phyloP scores from a whole-genome alignment of 2,113 vertebrate species.

The Tonatia bakeri region DNA sequence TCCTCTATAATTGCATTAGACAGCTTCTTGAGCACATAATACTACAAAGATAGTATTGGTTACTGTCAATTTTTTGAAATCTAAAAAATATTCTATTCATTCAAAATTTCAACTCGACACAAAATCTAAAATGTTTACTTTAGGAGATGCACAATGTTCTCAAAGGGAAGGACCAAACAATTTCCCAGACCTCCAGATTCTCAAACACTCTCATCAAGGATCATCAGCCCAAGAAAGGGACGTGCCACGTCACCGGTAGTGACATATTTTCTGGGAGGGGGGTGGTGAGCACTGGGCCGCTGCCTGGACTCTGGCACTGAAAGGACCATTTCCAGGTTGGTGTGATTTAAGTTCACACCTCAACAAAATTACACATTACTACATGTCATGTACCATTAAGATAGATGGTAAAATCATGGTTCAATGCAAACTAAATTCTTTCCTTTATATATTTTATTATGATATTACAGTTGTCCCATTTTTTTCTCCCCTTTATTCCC shows the following conservation, averaged over 20 bases:
- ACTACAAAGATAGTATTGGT: background rate
- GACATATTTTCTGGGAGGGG: background rate
- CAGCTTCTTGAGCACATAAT: background rate
- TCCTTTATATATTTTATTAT: too few species aligned
- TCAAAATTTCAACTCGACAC: background rate
- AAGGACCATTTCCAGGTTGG: background rate
- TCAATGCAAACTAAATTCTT: background rate
- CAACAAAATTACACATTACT: background rate
- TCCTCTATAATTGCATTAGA: slow-evolving; percentile 7
- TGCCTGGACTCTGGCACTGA: background rate
- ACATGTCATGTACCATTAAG: background rate
- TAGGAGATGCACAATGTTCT: background rate
- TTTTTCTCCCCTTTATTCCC: too few species aligned
- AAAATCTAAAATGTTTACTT: background rate
- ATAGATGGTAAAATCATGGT: background rate
- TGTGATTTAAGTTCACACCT: background rate
- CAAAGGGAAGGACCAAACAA: background rate
- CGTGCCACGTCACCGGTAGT: background rate
- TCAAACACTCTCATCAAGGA: background rate
- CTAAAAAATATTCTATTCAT: background rate
- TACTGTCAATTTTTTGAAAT: slow-evolving; percentile 30
- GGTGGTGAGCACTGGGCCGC: background rate
- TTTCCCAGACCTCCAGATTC: background rate
- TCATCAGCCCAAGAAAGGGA: background rate
- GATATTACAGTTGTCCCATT: too few species aligned